Evolutionary conservation across 2,888 invertebrate genomes (phyloP).

Genomic region (Xiphydria camelus): DNA sequence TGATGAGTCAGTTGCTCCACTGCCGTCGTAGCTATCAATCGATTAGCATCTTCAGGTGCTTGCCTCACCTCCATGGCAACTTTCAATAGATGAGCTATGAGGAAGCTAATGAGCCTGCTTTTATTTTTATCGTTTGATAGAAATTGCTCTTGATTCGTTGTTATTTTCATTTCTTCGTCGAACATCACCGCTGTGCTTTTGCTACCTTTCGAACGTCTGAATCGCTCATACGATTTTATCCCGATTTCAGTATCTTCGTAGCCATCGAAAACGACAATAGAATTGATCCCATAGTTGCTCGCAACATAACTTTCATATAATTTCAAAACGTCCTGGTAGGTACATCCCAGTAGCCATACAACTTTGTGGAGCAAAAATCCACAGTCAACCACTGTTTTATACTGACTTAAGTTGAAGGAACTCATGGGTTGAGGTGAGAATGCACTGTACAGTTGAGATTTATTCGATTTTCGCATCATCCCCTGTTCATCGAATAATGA

Average conservation of each 20-base stretch:
- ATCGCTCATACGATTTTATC: slow-evolving; percentile 3
- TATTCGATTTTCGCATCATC: background rate
- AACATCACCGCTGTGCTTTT: background rate
- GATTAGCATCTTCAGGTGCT: slow-evolving; percentile 1
- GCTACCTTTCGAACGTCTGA: background rate
- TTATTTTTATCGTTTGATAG: slow-evolving; percentile 1
- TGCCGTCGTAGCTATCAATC: slow-evolving; percentile 1
- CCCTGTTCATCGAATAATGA: slow-evolving; percentile 2
- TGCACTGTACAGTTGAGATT: background rate
- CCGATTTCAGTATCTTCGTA: background rate
- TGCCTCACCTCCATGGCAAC: background rate
- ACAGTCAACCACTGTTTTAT: background rate
- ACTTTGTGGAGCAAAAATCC: slow-evolving; percentile 7
- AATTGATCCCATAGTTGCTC: slow-evolving; percentile 1
- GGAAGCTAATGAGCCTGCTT: background rate
- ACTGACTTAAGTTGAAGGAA: background rate
- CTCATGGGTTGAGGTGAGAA: background rate
- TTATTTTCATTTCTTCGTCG: background rate
- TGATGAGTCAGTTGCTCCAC: background rate
- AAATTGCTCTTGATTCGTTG: background rate
- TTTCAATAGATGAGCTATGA: background rate
- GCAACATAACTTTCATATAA: background rate
- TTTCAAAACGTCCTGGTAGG: background rate
- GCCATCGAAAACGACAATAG: background rate
- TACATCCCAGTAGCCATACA: too few species aligned